Evolutionary conservation across 2,113 vertebrate species (phyloP).

Genomic region (Anthoscopus minutus): DNA sequence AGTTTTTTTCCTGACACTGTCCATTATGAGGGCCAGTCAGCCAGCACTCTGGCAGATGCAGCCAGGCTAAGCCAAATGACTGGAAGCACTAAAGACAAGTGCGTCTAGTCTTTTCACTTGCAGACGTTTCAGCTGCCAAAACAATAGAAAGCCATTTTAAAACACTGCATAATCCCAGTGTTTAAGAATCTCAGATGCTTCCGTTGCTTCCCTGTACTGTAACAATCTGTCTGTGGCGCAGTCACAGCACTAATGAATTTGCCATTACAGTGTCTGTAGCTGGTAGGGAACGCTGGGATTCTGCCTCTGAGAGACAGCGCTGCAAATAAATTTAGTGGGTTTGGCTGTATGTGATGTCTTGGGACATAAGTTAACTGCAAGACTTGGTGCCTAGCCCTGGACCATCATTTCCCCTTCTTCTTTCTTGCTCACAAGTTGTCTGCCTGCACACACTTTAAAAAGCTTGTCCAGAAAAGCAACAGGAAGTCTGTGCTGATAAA

Average conservation of each 20-base stretch:
- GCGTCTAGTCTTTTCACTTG: conserved; percentile 19
- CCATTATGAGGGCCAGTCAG: background rate
- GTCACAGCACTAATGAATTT: background rate
- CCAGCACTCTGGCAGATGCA: background rate
- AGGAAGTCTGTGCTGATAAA: background rate
- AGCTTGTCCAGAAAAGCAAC: background rate
- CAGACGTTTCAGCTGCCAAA: conserved; percentile 17
- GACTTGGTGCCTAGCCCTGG: background rate
- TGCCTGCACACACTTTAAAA: background rate
- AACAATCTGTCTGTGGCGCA: background rate
- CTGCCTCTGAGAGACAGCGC: background rate
- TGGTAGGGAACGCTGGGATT: background rate
- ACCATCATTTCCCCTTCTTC: background rate
- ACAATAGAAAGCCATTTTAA: conserved; percentile 34
- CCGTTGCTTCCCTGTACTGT: background rate
- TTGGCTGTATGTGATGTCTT: background rate
- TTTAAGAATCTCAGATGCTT: conserved; percentile 12
- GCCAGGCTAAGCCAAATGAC: conserved; percentile 16
- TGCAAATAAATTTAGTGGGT: background rate
- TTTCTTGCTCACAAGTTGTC: background rate
- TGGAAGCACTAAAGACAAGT: conserved; percentile 15
- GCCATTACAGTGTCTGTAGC: background rate
- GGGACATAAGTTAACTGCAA: background rate
- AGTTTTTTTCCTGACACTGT: background rate
- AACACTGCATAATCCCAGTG: background rate